Conservation (phyloP, 2,113 vertebrate genomes). For the rabbit (Oryctolagus cuniculus) region mOryCun1.1 NC_091435.1:122903001-122903500, state of each 20-base stretch:
- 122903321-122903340: slow-evolving; percentile 19
- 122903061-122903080: slow-evolving; percentile 81
- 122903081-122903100: slow-evolving; percentile 81
- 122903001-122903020: slow-evolving; percentile 69
- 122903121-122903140: slow-evolving; percentile 78
- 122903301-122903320: slow-evolving; percentile 61
- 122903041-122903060: slow-evolving; percentile 79
- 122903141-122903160: slow-evolving; percentile 61
- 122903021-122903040: slow-evolving; percentile 71
- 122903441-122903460: slow-evolving; percentile 22
- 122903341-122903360: neutral
- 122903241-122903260: slow-evolving; percentile 70
- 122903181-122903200: slow-evolving; percentile 76
- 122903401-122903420: neutral
- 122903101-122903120: slow-evolving; percentile 75
- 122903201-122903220: slow-evolving; percentile 67
- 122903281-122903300: slow-evolving; percentile 60
- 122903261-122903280: slow-evolving; percentile 73
- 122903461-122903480: slow-evolving; percentile 58
- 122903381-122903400: neutral
- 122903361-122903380: slow-evolving; percentile 41
- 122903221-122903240: slow-evolving; percentile 66
- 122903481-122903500: neutral
- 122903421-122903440: slow-evolving; percentile 37
- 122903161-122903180: slow-evolving; percentile 67